Evolutionary conservation across 2,888 invertebrate species (phyloP).

Genomic region (Temnothorax ravouxi): DNA sequence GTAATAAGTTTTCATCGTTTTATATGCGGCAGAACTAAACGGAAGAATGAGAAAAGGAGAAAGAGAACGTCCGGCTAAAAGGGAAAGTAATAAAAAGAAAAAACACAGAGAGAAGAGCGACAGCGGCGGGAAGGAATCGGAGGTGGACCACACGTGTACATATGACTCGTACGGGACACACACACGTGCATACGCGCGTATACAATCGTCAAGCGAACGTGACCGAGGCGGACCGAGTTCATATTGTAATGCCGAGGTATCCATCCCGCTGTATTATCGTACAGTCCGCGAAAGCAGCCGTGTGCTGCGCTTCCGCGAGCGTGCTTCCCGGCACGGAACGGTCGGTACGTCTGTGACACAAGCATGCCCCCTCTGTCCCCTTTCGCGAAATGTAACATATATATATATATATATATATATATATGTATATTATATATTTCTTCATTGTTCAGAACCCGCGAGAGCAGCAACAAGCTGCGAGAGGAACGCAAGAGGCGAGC

Average conservation of each 20-base stretch:
- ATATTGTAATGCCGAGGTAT: constrained; percentile 85
- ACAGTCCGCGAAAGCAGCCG: constrained; percentile 82
- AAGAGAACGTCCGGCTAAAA: constrained; percentile 39
- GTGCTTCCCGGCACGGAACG: constrained; percentile 68
- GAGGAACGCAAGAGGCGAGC: not conserved
- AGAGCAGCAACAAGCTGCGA: not conserved
- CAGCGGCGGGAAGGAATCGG: constrained; percentile 68
- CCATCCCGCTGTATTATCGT: constrained; percentile 83
- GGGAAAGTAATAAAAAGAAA: constrained; percentile 52
- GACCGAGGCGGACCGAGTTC: constrained; percentile 85
- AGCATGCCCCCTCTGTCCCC: constrained; percentile 42
- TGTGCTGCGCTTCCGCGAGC: constrained; percentile 78
- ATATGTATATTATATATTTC: not conserved
- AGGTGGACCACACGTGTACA: constrained; percentile 85
- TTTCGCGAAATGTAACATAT: not conserved
- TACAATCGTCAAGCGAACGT: constrained; percentile 81
- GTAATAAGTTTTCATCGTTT: constrained; percentile 81
- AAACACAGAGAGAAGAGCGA: not conserved
- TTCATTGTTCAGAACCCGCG: constrained; percentile 40
- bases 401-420: not conserved
- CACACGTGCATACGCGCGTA: constrained; percentile 69
- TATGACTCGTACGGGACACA: constrained; percentile 72
- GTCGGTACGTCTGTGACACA: constrained; percentile 41
- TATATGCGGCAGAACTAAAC: constrained; percentile 62
- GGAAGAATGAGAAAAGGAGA: constrained; percentile 42